Percentiles rank a stretch among this genome's conserved stretches.
phyloP scores from a whole-genome alignment of 2,113 vertebrate species.

The Datnioides undecimradiatus region DNA sequence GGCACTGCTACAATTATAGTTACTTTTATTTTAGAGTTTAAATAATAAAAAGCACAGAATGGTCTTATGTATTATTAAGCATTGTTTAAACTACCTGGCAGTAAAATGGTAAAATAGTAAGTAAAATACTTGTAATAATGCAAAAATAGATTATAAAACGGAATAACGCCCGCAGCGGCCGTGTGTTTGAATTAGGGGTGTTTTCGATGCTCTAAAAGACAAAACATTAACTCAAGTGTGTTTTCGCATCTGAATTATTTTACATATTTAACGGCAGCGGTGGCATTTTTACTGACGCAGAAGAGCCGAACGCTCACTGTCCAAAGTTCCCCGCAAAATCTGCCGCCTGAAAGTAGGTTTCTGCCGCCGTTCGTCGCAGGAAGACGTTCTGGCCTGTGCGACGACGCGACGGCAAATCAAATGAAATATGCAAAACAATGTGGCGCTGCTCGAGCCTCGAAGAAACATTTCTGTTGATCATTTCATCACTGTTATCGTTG shows the following conservation, averaged over 20 bases:
- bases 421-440: no score
- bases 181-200: background rate
- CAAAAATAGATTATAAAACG: background rate
- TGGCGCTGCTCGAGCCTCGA: no score
- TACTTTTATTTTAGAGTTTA: no score
- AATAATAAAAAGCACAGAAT: no score
- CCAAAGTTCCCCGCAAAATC: background rate
- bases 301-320: background rate
- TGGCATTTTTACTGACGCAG: background rate
- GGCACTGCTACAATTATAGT: no score
- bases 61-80: no score
- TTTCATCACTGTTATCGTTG: conserved; percentile 37
- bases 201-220: no score
- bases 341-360: background rate
- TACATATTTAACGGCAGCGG: no score
- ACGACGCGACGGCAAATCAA: no score
- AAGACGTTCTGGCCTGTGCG: no score
- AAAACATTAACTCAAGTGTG: no score
- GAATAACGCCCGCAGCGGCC: background rate
- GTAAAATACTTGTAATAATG: background rate
- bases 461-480: background rate
- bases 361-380: background rate
- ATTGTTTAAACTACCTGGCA: background rate
- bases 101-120: background rate
- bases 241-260: no score